Percentiles rank a stretch among this genome's conserved stretches.
phyloP scores from a whole-genome alignment of 2,113 vertebrate genomes.

The Blennius ocellaris region DNA sequence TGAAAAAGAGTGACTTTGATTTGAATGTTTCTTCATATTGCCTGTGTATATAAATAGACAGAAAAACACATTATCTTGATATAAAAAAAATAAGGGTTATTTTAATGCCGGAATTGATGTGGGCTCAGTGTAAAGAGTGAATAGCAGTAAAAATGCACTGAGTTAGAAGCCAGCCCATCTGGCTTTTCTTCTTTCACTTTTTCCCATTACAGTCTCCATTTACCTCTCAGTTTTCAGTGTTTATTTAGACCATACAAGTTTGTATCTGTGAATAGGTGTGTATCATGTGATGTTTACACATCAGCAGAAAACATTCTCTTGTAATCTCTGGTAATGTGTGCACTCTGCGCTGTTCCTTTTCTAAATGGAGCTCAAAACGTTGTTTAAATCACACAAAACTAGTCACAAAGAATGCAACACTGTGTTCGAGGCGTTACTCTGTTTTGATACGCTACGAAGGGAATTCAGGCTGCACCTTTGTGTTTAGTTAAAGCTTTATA shows the following conservation, averaged over 20 bases:
- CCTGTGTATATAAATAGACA: not conserved
- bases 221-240: not conserved
- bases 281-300: not conserved
- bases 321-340: not conserved
- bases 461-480: too few species aligned
- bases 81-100: not conserved
- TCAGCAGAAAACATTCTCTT: conserved; percentile 14
- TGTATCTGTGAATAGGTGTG: not conserved
- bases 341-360: not conserved
- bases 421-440: not conserved
- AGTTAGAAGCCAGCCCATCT: not conserved
- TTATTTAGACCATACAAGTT: not conserved
- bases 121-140: not conserved
- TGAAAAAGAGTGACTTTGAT: not conserved
- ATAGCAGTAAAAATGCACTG: not conserved
- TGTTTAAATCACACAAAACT: not conserved
- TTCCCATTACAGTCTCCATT: not conserved
- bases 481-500: not conserved
- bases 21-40: not conserved
- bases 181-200: not conserved
- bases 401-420: not conserved
- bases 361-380: not conserved
- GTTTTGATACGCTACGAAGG: not conserved
- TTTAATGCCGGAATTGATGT: not conserved
- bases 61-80: not conserved